Percentiles rank a stretch among this genome's conserved stretches.
phyloP scores from a whole-genome alignment of 1,140 invertebrate species.

The Leptestheria dahalacensis region DNA sequence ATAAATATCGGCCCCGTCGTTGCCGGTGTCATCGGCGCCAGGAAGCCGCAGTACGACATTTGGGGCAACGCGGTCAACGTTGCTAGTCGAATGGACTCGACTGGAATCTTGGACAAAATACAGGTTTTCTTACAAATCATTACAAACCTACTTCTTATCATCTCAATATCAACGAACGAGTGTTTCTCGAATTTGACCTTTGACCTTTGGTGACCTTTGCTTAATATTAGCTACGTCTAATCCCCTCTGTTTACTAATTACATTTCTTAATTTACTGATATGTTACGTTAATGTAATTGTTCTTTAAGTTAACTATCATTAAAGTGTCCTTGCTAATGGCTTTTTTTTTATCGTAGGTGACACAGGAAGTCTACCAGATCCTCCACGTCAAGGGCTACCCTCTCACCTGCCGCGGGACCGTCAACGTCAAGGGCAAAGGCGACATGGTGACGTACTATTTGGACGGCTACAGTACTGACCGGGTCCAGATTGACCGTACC shows the following conservation, averaged over 20 bases:
- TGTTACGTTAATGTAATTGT: no score
- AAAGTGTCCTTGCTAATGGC: no score
- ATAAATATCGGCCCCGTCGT: slow-evolving; percentile 91
- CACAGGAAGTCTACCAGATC: slow-evolving; percentile 69
- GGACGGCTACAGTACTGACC: slow-evolving; percentile 32
- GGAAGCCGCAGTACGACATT: slow-evolving; percentile 82
- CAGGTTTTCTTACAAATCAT: slow-evolving; percentile 38
- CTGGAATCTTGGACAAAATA: slow-evolving; percentile 62
- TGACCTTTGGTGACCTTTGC: neutral
- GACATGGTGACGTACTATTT: slow-evolving; percentile 88
- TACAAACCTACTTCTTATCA: neutral
- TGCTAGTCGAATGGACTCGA: slow-evolving; percentile 75
- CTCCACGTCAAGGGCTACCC: slow-evolving; percentile 53
- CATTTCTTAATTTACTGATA: no score
- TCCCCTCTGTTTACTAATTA: no score
- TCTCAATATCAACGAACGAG: neutral
- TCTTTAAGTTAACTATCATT: no score
- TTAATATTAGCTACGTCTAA: no score
- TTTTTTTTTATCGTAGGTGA: slow-evolving; percentile 46
- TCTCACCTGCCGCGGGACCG: slow-evolving; percentile 58
- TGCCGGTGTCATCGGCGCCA: slow-evolving; percentile 85
- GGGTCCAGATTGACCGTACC: slow-evolving; percentile 12
- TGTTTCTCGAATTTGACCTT: no score
- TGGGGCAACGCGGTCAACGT: slow-evolving; percentile 92
- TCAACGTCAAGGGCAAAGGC: slow-evolving; percentile 86